phyloP scores from a whole-genome alignment of 2,113 vertebrate genomes.

The Melanerpes aurifrons region DNA sequence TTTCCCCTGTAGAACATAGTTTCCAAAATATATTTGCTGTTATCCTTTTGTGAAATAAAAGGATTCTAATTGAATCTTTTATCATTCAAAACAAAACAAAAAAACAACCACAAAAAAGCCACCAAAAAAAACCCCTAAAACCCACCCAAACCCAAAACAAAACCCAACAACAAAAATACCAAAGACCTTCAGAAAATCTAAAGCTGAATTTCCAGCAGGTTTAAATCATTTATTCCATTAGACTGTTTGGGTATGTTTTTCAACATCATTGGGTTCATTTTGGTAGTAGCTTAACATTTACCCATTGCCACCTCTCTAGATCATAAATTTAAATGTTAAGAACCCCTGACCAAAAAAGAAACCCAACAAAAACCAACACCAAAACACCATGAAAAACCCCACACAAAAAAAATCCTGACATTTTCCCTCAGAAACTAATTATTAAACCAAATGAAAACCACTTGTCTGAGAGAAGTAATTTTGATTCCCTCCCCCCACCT shows the following conservation, averaged over 20 bases:
- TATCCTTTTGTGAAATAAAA: background rate
- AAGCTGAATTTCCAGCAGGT: background rate
- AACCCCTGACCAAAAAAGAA: background rate
- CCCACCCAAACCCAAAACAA: no score
- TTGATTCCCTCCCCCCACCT: background rate
- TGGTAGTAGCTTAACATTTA: background rate
- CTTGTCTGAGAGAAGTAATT: background rate
- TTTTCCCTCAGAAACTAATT: background rate
- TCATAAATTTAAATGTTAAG: background rate
- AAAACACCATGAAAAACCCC: no score
- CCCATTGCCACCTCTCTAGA: background rate
- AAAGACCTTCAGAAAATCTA: accelerated
- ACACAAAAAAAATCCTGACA: background rate
- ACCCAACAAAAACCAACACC: no score
- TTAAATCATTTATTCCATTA: background rate
- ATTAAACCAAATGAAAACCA: background rate
- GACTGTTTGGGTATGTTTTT: background rate
- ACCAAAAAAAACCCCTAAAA: no score
- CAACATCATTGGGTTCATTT: background rate
- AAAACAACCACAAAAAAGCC: background rate
- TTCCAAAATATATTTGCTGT: background rate
- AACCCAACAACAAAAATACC: background rate
- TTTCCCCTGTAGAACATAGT: background rate
- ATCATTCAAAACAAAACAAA: background rate
- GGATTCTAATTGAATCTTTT: background rate